Base-by-base conservation (phyloP, 2,888 invertebrate genomes). In the Parelbella ahira region DNA sequence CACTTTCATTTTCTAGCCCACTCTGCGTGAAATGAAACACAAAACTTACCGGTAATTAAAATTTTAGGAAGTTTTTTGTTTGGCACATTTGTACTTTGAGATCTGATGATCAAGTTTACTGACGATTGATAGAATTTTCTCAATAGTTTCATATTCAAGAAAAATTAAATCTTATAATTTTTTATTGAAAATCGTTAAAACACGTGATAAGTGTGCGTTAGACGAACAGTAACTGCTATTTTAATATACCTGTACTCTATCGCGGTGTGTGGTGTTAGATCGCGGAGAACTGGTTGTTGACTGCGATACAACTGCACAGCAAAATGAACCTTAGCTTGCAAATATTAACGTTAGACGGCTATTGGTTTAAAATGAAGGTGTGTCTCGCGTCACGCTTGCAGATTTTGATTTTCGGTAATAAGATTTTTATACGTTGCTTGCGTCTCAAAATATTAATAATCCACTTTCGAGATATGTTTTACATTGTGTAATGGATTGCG, bases 41-140 rank as follows among this genome's bases (percentile, higher is more conserved):
- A 36, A 21, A 28, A 76, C 79, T 86, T 63, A 89, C 89, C 90
- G 25, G 90, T 90, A 24, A 90, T 90, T 28, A 90, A 72, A 57
- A 90, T 89, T 65, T 88, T 87, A 12, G 90, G 90, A 3, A 82
- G 67, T 34, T 63, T 77, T 49, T 63, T 64, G 27, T 54, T 58
- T 23, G 56, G 47, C 24, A 52, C 61, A 37, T 59, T 63, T 19
- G 61, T 66, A 44, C 74, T 66, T 56, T 76, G 81, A 42, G 58
- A 65, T 58, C 80, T 73, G 7, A 72, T 44, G 53, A 63, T 73
- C 25, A 60, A 49, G 43, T 59, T 61, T 41, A 63, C 50, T 34
- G 68, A 53, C 9, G 53, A 44, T 3, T 48, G 37, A 49, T 66
- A 68, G 33, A 78, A 52, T 58, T 69, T 76, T 45, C 65, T 71